Conservation (phyloP, 2,113 vertebrate genomes). For the Morone chrysops region DNA sequence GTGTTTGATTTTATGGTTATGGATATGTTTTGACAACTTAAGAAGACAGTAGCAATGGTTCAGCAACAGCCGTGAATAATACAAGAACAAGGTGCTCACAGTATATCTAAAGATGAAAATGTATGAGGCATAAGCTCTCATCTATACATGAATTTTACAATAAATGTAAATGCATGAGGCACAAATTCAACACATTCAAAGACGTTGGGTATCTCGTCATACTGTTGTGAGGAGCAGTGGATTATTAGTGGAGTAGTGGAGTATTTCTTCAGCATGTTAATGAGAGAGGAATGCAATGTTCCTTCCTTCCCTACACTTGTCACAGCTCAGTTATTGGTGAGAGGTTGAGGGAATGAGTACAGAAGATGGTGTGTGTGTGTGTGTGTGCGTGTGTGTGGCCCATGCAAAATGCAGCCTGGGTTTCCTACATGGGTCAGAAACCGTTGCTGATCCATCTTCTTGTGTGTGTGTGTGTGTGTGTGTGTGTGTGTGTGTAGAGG, state of each 20-base stretch:
- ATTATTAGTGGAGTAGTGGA: no score
- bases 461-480: not conserved
- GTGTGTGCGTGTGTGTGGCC: conserved; percentile 5
- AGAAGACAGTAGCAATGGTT: conserved; percentile 12
- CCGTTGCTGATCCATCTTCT: not conserved
- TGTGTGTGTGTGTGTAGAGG: no score
- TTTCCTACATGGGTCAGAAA: not conserved
- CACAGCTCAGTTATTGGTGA: conserved; percentile 48
- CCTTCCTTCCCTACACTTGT: conserved; percentile 44
- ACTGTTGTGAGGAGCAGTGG: conserved; percentile 8
- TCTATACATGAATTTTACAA: not conserved
- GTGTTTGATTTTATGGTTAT: conserved; percentile 18
- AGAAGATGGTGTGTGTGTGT: conserved; percentile 12
- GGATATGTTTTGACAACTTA: conserved; percentile 20
- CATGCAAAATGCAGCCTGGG: not conserved
- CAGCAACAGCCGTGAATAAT: not conserved
- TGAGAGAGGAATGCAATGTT: conserved; percentile 47
- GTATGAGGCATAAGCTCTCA: not conserved
- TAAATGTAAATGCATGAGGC: not conserved
- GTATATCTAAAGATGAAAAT: conserved; percentile 3
- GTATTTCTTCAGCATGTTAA: conserved; percentile 38
- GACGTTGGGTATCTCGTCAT: not conserved
- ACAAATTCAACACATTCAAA: conserved; percentile 1
- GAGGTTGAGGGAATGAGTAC: conserved; percentile 37
- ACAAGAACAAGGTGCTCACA: conserved; percentile 16